Percentiles rank a stretch among this genome's conserved stretches.
Conservation (phyloP, 2,113 vertebrate genomes). For the Bubo bubo region DNA sequence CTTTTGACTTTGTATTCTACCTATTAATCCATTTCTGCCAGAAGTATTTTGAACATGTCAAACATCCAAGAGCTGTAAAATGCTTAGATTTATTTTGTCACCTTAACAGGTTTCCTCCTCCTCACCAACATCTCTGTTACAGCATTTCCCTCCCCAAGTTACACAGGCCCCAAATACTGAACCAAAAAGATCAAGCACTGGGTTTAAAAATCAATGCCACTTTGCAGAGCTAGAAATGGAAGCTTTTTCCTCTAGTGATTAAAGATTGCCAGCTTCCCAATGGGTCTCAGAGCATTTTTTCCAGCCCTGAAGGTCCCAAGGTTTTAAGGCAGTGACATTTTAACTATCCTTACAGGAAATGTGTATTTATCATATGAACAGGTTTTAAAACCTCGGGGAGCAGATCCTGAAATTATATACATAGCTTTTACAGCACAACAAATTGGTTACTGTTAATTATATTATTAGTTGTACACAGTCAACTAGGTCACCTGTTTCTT, state of each 20-base stretch:
- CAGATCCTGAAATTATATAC: background rate
- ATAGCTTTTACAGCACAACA: background rate
- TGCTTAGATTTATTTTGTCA: background rate
- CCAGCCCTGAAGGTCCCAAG: background rate
- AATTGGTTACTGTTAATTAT: slow-evolving; percentile 2
- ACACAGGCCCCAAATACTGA: background rate
- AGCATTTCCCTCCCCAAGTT: background rate
- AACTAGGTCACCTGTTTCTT: background rate
- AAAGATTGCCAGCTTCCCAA: background rate
- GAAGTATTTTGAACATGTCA: background rate
- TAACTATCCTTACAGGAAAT: slow-evolving; percentile 7
- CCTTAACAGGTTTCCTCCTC: background rate
- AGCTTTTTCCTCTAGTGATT: background rate
- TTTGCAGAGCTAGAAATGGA: background rate
- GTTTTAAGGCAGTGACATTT: background rate
- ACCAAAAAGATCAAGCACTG: background rate
- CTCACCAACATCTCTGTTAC: background rate
- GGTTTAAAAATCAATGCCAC: background rate
- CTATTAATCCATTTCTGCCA: background rate
- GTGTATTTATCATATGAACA: background rate
- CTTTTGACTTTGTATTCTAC: background rate
- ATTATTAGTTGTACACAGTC: background rate
- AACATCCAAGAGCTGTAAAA: background rate
- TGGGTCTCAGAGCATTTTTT: background rate
- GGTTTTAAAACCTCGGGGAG: background rate